A percentile compares a stretch with the other conserved stretches of the same genome.
Conservation (phyloP, 2,797 vertebrate genomes). For the Hippopotamyrus pictus region DNA sequence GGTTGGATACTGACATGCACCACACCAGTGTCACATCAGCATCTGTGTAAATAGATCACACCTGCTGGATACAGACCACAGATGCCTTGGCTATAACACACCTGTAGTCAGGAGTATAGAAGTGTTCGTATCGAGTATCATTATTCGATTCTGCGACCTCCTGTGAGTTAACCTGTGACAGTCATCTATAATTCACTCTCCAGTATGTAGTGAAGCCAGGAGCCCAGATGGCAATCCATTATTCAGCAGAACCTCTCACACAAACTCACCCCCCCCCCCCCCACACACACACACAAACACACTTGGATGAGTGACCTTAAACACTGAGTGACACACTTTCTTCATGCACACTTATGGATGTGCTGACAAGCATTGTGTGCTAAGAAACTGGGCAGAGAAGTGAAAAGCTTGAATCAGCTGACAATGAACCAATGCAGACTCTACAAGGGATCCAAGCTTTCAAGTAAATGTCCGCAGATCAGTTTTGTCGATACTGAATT, state of each 20-base stretch:
- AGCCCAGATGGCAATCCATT: constrained; percentile 62
- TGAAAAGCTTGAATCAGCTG: background rate
- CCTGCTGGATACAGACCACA: background rate
- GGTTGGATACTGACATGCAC: background rate
- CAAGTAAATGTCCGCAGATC: background rate
- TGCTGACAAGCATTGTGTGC: background rate
- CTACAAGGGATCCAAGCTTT: background rate
- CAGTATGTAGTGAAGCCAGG: constrained; percentile 62
- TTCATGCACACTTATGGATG: background rate
- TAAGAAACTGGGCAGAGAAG: background rate
- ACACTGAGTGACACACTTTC: background rate
- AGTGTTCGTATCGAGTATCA: background rate
- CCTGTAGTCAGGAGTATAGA: background rate
- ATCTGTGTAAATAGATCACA: background rate
- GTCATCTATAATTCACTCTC: constrained; percentile 69
- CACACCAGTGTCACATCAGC: background rate
- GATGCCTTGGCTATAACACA: background rate
- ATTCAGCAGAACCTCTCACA: constrained; percentile 54
- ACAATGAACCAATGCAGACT: background rate
- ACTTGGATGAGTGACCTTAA: background rate
- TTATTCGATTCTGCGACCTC: constrained; percentile 17
- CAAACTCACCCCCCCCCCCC: background rate
- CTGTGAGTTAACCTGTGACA: constrained; percentile 62
- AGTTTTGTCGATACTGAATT: background rate
- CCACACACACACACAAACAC: background rate